Conservation (phyloP, 1,140 invertebrate genomes). For the Harlomillsia oculata region DNA sequence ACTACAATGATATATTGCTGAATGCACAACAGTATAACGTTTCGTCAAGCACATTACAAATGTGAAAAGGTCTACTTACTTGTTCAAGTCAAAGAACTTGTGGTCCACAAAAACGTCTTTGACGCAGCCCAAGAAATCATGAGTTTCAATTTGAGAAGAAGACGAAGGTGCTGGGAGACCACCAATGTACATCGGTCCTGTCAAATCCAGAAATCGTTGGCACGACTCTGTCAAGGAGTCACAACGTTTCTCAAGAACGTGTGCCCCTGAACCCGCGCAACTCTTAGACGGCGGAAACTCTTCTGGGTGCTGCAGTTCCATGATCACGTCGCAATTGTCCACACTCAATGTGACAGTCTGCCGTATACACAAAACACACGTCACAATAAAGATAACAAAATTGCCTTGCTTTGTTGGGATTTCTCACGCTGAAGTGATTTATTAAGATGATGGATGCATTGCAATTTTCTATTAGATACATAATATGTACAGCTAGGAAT, state of each 20-base stretch:
- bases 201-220: conserved; percentile 88
- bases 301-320: conserved; percentile 65
- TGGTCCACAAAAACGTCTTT: conserved; percentile 81
- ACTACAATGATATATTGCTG: too few relatives aligned
- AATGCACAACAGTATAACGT: too few relatives aligned
- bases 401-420: too few relatives aligned
- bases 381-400: too few relatives aligned
- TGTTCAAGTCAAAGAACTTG: conserved; percentile 78
- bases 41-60: too few relatives aligned
- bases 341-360: conserved; percentile 69
- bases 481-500: too few relatives aligned
- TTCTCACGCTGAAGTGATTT: too few relatives aligned
- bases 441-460: too few relatives aligned
- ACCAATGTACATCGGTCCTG: conserved; percentile 87
- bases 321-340: conserved; percentile 79
- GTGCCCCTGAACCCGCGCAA: conserved; percentile 68
- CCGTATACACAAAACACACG: conserved; percentile 42
- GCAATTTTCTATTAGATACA: too few relatives aligned
- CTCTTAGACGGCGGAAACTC: conserved; percentile 64
- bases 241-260: conserved; percentile 54
- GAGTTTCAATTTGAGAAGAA: conserved; percentile 65
- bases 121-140: conserved; percentile 84
- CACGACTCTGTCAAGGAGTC: conserved; percentile 79
- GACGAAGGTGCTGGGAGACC: conserved; percentile 68
- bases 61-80: conserved; percentile 41